Base-by-base conservation (phyloP, 2,888 invertebrate genomes). In the Odontocolon sp. region DNA sequence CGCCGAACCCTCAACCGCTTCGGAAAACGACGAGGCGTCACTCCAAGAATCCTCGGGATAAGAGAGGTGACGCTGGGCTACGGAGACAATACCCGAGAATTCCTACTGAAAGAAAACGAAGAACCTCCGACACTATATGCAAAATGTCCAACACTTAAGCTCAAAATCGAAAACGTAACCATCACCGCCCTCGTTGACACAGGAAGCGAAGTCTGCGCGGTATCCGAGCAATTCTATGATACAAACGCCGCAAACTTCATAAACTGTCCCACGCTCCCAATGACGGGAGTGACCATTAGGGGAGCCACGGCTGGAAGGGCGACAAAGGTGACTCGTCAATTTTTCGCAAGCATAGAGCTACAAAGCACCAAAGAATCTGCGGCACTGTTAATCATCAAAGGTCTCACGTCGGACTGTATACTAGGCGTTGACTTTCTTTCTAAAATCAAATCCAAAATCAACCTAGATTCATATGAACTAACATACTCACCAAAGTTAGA, bases 21-120 rank as follows among this genome's bases (percentile, higher is more conserved):
- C 38, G 38, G 57, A 14, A 57, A 57, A 57, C 38, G 57, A 11
- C 11, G 38, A 57, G 9, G 57, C 57, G 57, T 57, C 57, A 40
- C 23, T 38, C 3, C 38, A 9, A 16, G 38, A 23, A 1, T 0
- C 21, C 8, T 4, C 38, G 3, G 23, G 1, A 36, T 56, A 56
- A 38, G n/a, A 21, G 38, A 26, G 57, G 57, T 40, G 57, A 57
- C 57, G 57, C 57, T 57, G 0, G 57, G 57, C 2, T 38, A 21
- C 3, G 57, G 57, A 0, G 57, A 57, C 8, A 38, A 57, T 21
- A 21, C 36, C 2, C n/a, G 57, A 0, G 23, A 50, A 1, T 9
- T 9, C 2, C 1, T 50, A 3, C 5, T 50, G 1, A 2, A 26
- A 6, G 16, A 11, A 1, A 11, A 31, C 16, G 38, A 26, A 11